These are phyloP conservation scores for Hypselothyrea guttata DNA, from an alignment of 2,888 invertebrate species.

Conservation along the genomic window DNA sequence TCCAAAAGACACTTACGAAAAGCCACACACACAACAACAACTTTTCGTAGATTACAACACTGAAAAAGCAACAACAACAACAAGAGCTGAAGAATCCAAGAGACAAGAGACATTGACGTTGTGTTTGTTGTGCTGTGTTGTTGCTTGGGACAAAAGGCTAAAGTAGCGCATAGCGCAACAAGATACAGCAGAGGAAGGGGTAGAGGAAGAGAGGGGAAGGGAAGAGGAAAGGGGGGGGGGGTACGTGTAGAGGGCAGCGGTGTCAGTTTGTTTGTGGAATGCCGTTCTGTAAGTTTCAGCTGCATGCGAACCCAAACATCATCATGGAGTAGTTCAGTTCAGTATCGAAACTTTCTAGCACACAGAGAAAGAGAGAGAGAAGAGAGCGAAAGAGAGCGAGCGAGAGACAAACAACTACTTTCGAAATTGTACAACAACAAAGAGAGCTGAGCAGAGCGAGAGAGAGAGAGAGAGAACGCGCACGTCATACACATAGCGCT, in stretches of 20 bases:
- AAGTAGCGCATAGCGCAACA: conserved; percentile 58
- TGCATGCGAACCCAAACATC: conserved; percentile 64
- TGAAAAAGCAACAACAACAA: conserved; percentile 25
- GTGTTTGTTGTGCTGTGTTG: too few relatives aligned
- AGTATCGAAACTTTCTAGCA: conserved; percentile 67
- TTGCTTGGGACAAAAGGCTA: conserved; percentile 50
- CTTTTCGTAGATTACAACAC: conserved; percentile 64
- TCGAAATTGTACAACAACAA: conserved; percentile 41
- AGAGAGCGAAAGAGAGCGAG: not conserved
- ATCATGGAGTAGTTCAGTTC: conserved; percentile 51
- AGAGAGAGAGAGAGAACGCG: too few relatives aligned
- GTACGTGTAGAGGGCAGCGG: conserved; percentile 15
- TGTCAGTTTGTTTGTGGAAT: conserved; percentile 71
- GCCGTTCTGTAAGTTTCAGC: conserved; percentile 80
- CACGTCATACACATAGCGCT: too few relatives aligned
- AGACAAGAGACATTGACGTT: conserved; percentile 41
- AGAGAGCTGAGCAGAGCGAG: too few relatives aligned
- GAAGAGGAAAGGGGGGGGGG: not conserved
- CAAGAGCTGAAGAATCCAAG: conserved; percentile 42
- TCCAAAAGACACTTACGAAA: conserved; percentile 63
- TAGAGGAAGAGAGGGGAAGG: conserved; percentile 5
- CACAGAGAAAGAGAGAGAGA: conserved; percentile 23
- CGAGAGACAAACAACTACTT: conserved; percentile 39
- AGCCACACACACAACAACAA: conserved; percentile 43
- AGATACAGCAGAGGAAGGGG: conserved; percentile 43